These are phyloP conservation scores for Hesperophylax magnus DNA, from an alignment of 1,140 invertebrate genomes.

Conservation along the genomic window DNA sequence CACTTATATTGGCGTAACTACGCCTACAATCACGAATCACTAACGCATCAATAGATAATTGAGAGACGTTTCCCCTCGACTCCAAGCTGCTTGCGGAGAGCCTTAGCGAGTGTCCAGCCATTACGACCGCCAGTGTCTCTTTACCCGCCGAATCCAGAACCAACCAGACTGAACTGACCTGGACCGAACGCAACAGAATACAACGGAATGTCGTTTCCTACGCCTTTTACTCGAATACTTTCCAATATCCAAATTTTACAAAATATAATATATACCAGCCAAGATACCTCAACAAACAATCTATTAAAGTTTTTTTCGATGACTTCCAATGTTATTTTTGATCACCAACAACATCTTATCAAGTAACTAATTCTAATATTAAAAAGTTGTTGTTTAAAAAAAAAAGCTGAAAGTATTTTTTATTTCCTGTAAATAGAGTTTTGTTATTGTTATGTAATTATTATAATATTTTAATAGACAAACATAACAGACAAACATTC, in stretches of 20 bases:
- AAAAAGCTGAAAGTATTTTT: too few relatives aligned
- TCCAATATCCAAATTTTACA: background rate
- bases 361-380: too few relatives aligned
- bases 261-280: background rate
- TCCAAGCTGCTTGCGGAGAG: background rate
- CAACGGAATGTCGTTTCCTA: constrained; percentile 21
- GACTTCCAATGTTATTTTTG: too few relatives aligned
- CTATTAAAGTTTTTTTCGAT: too few relatives aligned
- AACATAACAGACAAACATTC: too few relatives aligned
- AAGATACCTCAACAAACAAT: too few relatives aligned
- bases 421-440: too few relatives aligned
- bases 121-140: background rate
- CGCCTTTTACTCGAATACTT: background rate
- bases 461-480: too few relatives aligned
- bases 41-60: constrained; percentile 12
- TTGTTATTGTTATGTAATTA: too few relatives aligned
- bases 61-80: background rate
- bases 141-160: constrained; percentile 15
- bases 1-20: constrained; percentile 4
- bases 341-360: too few relatives aligned
- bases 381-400: too few relatives aligned
- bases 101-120: too few relatives aligned
- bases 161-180: constrained; percentile 36
- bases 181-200: background rate
- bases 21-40: constrained; percentile 2